A percentile compares a stretch with the other conserved stretches of the same genome.
Conservation (phyloP, 2,797 vertebrate species). For the Cyprinella venusta region DNA sequence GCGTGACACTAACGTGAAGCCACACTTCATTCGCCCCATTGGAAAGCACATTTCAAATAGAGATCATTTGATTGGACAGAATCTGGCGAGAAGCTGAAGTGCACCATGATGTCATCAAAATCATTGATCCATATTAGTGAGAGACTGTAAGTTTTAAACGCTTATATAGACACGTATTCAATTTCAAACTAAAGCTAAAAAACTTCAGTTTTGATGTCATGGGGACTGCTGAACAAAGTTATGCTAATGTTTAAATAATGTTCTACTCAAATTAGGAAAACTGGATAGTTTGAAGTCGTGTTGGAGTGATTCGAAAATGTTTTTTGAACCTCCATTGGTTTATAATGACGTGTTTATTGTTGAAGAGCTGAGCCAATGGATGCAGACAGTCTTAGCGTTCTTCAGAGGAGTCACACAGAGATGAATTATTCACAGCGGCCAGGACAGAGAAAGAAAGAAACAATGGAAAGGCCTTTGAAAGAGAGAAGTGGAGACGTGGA, state of each 20-base stretch:
- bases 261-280: background rate
- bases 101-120: no score
- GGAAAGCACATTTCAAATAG: no score
- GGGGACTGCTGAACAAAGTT: background rate
- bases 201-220: background rate
- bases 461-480: constrained; percentile 42
- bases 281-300: background rate
- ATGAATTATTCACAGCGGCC: constrained; percentile 43
- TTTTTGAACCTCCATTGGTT: background rate
- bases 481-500: constrained; percentile 21
- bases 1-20: no score
- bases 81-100: no score
- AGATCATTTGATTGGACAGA: no score
- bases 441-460: constrained; percentile 29
- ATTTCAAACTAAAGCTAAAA: background rate
- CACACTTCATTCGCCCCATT: no score
- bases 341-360: background rate
- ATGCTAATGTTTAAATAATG: background rate
- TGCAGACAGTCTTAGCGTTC: background rate
- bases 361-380: background rate
- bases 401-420: constrained; percentile 31
- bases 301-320: background rate
- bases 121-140: no score
- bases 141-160: no score
- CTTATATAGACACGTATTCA: no score